Base-by-base conservation (phyloP, 2,888 invertebrate genomes). In the Apantesis nais region DNA sequence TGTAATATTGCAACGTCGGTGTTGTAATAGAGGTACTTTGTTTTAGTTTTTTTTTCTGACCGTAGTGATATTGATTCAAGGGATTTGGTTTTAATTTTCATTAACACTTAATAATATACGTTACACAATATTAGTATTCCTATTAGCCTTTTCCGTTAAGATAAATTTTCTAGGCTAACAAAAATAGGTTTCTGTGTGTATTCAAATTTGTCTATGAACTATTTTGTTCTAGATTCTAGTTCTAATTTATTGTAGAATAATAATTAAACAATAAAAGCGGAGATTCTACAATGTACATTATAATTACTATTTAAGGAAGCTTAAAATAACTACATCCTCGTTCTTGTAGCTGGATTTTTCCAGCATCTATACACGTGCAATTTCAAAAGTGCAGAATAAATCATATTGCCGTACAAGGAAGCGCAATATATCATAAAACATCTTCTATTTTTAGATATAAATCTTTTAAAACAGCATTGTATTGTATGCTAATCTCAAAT, bases 401-500 rank as follows among this genome's bases (percentile, higher is more conserved):
- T 58, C 58, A 58, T 16, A 62, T 66, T 55, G 69, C 71, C 72
- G 60, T 63, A 73, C 67, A 74, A 81, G 79, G 79, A 78, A 81
- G 19, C 41, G 34, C 62, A 79, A 66, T 74, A 62, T 25, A 78
- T 76, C 70, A 73, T 68, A 68, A 58, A 70, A 71, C 67, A 12
- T 66, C 66, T 62, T 76, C 39, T 68, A 65, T 74, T 69, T 78
- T 65, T 25, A 65, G 72, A 73, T 74, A 66, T 16, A 31, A 12
- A 72, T 81, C 72, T 74, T 44, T 60, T n/a, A 62, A 48, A 67
- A 4, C 16, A 34, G 9, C 14, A 44, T 22, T 14, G 66, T 63
- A 77, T 80, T 80, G 82, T 82, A 79, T 80, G 82, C 44, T 64
- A 80, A 80, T 80, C 34, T 19, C 2, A 62, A 52, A 73, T 73